These are phyloP conservation scores for Argentina silus DNA, from an alignment of 2,797 vertebrate genomes.

Conservation along the genomic window DNA sequence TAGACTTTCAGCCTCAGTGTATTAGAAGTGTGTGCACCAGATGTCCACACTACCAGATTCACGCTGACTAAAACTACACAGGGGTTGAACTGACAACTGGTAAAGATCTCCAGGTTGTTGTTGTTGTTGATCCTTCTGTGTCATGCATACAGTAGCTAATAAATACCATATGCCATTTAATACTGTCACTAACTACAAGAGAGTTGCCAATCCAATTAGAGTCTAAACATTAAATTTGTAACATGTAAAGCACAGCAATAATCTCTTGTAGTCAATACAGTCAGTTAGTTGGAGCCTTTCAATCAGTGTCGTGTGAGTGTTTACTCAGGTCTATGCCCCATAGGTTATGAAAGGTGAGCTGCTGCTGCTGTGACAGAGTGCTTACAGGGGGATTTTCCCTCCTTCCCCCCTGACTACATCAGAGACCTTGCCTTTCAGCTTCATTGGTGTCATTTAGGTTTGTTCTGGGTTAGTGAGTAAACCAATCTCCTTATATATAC, in stretches of 20 bases:
- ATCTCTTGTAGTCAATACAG: constrained; percentile 5
- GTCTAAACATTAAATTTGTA: constrained; percentile 19
- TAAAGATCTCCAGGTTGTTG: neutral
- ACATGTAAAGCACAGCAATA: neutral
- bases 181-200: neutral
- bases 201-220: constrained; percentile 25
- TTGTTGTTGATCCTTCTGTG: neutral
- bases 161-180: neutral
- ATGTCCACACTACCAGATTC: constrained; percentile 28
- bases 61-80: neutral
- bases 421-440: constrained; percentile 63
- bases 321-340: constrained; percentile 37
- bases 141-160: neutral
- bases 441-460: constrained; percentile 75
- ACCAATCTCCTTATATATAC: constrained; percentile 75
- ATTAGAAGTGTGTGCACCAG: constrained; percentile 40
- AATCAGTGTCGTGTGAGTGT: constrained; percentile 30
- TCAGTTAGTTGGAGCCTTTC: constrained; percentile 30
- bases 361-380: constrained; percentile 59
- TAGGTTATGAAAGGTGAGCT: constrained; percentile 59
- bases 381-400: constrained; percentile 57
- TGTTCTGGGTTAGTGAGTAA: constrained; percentile 79
- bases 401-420: constrained; percentile 43
- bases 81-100: neutral
- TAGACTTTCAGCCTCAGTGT: constrained; percentile 17